These are phyloP conservation scores for Tachysurus fulvidraco DNA, from an alignment of 2,113 vertebrate genomes.

Conservation along the genomic window DNA sequence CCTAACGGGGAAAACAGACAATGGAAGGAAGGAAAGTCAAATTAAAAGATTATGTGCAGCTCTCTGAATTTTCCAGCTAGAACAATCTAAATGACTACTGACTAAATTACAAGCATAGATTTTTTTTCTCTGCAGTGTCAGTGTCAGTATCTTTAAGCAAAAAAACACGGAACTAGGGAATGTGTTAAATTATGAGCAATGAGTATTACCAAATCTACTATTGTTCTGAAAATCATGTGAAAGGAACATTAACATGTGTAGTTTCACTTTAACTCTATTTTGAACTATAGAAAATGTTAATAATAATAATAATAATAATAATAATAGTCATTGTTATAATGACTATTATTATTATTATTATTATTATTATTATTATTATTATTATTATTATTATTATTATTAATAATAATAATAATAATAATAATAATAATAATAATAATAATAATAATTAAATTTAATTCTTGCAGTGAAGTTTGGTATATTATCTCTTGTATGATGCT, in stretches of 20 bases:
- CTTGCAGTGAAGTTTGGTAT: not conserved
- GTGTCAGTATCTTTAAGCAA: not conserved
- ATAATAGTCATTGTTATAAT: not conserved
- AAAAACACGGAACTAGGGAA: slow-evolving; percentile 29
- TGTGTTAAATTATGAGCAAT: not conserved
- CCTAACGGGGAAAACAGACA: slow-evolving; percentile 44
- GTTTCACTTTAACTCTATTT: not conserved
- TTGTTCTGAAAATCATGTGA: not conserved
- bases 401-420: too few relatives aligned
- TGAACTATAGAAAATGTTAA: not conserved
- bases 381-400: not conserved
- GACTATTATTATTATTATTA: too few relatives aligned
- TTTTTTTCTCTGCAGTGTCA: not conserved
- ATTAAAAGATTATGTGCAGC: slow-evolving; percentile 39
- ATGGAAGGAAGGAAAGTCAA: not conserved
- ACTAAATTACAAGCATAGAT: not conserved
- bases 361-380: not conserved
- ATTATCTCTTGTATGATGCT: not conserved
- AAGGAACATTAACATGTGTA: not conserved
- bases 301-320: not conserved
- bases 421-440: too few relatives aligned
- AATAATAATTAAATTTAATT: not conserved
- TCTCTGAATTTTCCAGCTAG: slow-evolving; percentile 62
- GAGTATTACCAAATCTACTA: slow-evolving; percentile 11
- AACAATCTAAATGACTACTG: slow-evolving; percentile 57